A percentile compares a stretch with the other conserved stretches of the same genome.
Conservation (phyloP, 1,140 invertebrate species). For the Caenorhabditis brenneri region DNA sequence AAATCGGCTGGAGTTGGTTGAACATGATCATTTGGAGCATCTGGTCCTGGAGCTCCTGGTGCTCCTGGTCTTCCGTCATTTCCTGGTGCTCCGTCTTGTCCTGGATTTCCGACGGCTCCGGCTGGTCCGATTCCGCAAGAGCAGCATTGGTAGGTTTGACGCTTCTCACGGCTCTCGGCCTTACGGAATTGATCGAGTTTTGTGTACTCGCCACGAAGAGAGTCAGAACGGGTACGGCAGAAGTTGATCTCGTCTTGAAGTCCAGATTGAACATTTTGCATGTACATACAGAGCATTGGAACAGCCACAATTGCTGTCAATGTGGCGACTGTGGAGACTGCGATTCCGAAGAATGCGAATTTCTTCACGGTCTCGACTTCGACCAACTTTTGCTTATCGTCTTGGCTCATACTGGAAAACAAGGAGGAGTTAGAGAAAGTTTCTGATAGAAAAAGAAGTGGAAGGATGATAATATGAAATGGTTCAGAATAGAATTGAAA, state of each 20-base stretch:
- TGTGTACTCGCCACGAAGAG: constrained; percentile 50
- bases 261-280: constrained; percentile 54
- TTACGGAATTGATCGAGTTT: constrained; percentile 52
- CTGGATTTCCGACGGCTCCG: constrained; percentile 53
- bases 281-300: constrained; percentile 65
- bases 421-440: background rate
- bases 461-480: background rate
- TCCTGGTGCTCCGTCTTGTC: constrained; percentile 55
- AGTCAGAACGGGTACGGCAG: constrained; percentile 52
- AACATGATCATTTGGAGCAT: constrained; percentile 52
- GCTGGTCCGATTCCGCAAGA: constrained; percentile 54
- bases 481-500: background rate
- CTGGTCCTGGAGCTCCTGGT: constrained; percentile 51
- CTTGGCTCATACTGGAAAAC: constrained; percentile 14
- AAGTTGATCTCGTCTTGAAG: constrained; percentile 56
- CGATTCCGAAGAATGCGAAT: constrained; percentile 59
- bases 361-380: constrained; percentile 54
- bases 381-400: constrained; percentile 51
- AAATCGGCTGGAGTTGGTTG: constrained; percentile 55
- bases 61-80: constrained; percentile 51
- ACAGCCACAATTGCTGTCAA: constrained; percentile 64
- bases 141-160: constrained; percentile 51
- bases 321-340: constrained; percentile 62
- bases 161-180: constrained; percentile 48
- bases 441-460: background rate